Evolutionary conservation across 2,797 vertebrate genomes (phyloP), one percentile per base, ranked within the genome.

Genomic region (Gallinago stenura): DNA sequence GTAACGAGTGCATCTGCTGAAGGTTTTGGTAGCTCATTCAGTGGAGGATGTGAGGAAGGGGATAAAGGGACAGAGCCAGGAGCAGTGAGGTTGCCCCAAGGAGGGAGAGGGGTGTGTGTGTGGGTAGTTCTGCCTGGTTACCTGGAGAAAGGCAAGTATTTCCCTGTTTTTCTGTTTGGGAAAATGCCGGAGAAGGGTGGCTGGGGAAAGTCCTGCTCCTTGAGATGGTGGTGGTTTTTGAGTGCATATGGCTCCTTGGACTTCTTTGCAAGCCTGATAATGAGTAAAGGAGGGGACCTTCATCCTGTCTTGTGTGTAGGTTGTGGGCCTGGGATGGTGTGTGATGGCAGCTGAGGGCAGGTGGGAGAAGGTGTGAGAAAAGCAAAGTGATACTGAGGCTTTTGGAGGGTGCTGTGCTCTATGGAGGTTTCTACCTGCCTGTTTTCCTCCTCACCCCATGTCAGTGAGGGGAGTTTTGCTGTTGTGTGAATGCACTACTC

Each of bases 11-110:
- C 72, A 64, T 78, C 83, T 94, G 75, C 79, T 76, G 72, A 89
- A 95, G 72, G 39, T 69, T 96, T 97, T 94, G 77, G 65, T 96
- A 89, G 78, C 72, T 97, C 13, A 10, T 96, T 96, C 24, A 21
- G 2, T 53, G 26, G 17, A 13, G 33, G 28, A 1, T 66, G 30
- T 54, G 35, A 43, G 18, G 19, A 57, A 73, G 6, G 14, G 33
- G 30, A 81, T 46, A 39, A 70, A 28, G 15, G 21, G 9, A 11
- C 26, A 83, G 64, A 91, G 28, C 10, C n/a, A 46, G 45, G n/a
- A 84, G 15, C 21, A 58, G 43, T 35, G 12, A 37, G 8, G 9
- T 11, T 72, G 10, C 16, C 4, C 30, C 17, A 56, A 45, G 28
- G 30, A 85, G 8, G 4, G 21, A 46, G 45, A 5, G 20, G 45